Percentiles rank a stretch among this genome's conserved stretches.
Conservation (phyloP, 2,797 vertebrate genomes). For the Dendrocincla fuliginosa region DNA sequence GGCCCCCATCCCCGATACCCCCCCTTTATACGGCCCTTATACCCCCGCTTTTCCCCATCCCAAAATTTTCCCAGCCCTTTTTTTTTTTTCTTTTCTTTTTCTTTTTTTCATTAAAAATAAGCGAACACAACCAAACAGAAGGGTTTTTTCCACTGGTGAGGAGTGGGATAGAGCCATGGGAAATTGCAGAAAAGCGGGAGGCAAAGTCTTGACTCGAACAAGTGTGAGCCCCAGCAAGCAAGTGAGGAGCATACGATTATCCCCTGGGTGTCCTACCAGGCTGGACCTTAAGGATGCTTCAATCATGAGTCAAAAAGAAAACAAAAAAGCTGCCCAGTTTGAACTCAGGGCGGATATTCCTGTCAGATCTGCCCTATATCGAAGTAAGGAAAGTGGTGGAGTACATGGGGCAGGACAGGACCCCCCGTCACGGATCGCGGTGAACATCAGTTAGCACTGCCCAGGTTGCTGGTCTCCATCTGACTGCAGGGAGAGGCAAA, state of each 20-base stretch:
- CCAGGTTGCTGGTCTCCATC: rapidly evolving
- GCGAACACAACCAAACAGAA: not conserved
- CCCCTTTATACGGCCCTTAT: not conserved
- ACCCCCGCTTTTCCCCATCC: not conserved
- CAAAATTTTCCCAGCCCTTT: not conserved
- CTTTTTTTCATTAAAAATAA: not conserved
- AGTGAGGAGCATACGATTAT: not conserved
- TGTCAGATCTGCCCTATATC: not conserved
- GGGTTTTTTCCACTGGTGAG: not conserved
- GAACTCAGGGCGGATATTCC: not conserved
- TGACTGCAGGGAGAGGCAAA: not conserved
- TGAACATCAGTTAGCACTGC: not conserved
- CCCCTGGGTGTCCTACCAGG: not conserved
- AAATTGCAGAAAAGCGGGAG: not conserved
- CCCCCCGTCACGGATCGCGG: not conserved
- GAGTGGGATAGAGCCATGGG: not conserved
- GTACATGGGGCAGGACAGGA: not conserved
- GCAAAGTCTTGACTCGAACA: not conserved
- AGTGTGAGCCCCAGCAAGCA: not conserved
- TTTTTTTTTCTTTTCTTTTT: not conserved
- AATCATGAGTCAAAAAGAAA: not conserved
- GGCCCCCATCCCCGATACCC: not conserved
- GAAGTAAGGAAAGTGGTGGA: not conserved
- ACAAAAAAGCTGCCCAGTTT: not conserved
- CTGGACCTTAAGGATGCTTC: not conserved